phyloP scores from a whole-genome alignment of 2,888 invertebrate species.

The Melanostoma mellinum region DNA sequence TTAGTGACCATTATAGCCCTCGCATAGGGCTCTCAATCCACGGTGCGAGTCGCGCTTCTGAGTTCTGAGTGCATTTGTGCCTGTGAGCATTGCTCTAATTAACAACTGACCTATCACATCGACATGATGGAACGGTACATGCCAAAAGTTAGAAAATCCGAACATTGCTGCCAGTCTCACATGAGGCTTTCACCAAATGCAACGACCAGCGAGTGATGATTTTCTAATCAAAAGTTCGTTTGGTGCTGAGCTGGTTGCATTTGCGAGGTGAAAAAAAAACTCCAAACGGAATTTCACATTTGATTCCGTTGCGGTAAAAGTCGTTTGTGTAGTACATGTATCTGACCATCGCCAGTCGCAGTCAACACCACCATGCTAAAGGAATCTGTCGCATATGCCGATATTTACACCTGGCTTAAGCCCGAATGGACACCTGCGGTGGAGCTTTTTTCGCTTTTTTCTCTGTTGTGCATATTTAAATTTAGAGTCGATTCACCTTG shows the following conservation, averaged over 20 bases:
- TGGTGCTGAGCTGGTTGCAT: slow-evolving; percentile 11
- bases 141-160: slow-evolving; percentile 32
- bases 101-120: slow-evolving; percentile 23
- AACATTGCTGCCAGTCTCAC: background rate
- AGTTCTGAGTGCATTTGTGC: slow-evolving; percentile 10
- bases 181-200: background rate
- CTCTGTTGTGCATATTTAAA: slow-evolving; percentile 45
- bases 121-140: background rate
- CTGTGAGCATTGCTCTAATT: slow-evolving; percentile 34
- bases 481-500: slow-evolving; percentile 44
- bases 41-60: background rate
- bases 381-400: slow-evolving; percentile 36
- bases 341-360: background rate
- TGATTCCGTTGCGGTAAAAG: slow-evolving; percentile 35
- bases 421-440: slow-evolving; percentile 48
- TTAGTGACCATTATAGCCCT: too few relatives aligned
- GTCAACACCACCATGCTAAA: slow-evolving; percentile 1
- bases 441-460: slow-evolving; percentile 5
- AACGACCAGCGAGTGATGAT: background rate
- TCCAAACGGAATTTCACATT: slow-evolving; percentile 54
- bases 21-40: too few relatives aligned
- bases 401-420: slow-evolving; percentile 62
- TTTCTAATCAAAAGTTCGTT: slow-evolving; percentile 65
- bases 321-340: slow-evolving; percentile 1
- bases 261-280: background rate